Conservation (phyloP, 2,888 invertebrate genomes). For the Andrena dorsata region DNA sequence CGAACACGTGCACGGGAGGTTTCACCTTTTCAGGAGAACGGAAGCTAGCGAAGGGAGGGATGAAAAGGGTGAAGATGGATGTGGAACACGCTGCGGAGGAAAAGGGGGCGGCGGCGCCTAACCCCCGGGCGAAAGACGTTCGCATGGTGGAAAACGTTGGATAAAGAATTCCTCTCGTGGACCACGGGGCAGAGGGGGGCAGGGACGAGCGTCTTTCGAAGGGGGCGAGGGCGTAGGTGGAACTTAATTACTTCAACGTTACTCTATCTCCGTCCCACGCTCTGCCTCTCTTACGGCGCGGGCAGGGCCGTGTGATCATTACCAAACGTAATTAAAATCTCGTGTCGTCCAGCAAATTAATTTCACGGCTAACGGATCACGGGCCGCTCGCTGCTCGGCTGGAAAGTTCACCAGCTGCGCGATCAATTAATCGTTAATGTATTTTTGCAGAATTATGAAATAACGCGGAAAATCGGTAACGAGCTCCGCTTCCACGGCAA, state of each 20-base stretch:
- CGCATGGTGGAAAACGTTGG: constrained; percentile 29
- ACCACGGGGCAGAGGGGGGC: constrained; percentile 1
- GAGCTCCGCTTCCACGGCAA: constrained; percentile 14
- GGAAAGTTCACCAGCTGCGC: constrained; percentile 44
- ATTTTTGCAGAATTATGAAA: constrained; percentile 59
- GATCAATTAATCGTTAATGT: constrained; percentile 54
- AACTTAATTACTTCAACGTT: constrained; percentile 60
- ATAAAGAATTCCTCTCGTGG: constrained; percentile 53
- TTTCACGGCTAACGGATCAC: constrained; percentile 58
- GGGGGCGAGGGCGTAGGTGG: constrained; percentile 16
- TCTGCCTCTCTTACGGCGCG: not conserved
- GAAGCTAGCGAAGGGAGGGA: constrained; percentile 32
- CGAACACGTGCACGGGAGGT: constrained; percentile 21
- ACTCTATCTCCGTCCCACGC: constrained; percentile 1
- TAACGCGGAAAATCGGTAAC: constrained; percentile 57
- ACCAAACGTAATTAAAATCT: constrained; percentile 69
- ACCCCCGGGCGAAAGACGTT: constrained; percentile 9
- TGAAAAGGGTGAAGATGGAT: constrained; percentile 66
- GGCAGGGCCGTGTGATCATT: constrained; percentile 45
- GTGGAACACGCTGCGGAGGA: constrained; percentile 41
- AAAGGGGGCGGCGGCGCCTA: not conserved
- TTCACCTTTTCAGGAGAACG: constrained; percentile 44
- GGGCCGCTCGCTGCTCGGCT: constrained; percentile 32
- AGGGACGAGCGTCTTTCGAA: constrained; percentile 16
- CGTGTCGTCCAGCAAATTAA: constrained; percentile 59